Base-by-base conservation (phyloP, 2,797 vertebrate species). In the Sebastes vulpes region DNA sequence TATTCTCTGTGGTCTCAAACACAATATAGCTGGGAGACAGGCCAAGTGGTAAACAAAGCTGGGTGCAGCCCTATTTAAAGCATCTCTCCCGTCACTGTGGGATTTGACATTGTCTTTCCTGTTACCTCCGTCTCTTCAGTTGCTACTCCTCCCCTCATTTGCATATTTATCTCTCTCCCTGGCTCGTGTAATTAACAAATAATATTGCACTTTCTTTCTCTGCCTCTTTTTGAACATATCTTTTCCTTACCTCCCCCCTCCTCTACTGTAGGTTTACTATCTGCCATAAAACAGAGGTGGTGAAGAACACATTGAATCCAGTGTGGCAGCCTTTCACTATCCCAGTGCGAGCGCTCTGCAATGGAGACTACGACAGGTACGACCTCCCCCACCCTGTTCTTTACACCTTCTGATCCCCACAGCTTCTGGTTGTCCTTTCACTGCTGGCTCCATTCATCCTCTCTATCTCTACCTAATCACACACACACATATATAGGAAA, bases 201-300 rank as follows among this genome's bases (percentile, higher is more conserved):
- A 58, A 57, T 60, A 28, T 31, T 21, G 14, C 11, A 10, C 0
- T 67, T 61, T 66, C 20, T 82, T 61, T 75, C 11, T 48, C n/a
- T 29, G 5, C 35, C 7, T 67, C 52, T 59, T 77, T 74, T 70
- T 79, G 3, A 77, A 75, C 53, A 28, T 53, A 23, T 48, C 11
- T 38, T 79, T 79, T 70, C 56, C 48, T 75, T 21, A 72, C 21
- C 8, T 66, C 9, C 12, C 3, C 74, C 76, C 63, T 75, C 20
- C 57, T 82, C 4, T 90, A 8, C 42, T 46, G 0, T 8, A 98
- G 97, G 89, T 98, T 97, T 95, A 98, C 97, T 84, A 98, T 98
- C 91, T 98, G 97, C 91, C 97, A 98, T 94, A 98, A 98, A 95
- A 98, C 97, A 0, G 97, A 98, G 90, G 97, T 98, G 93, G 97